Percentiles rank a stretch among this genome's conserved stretches.
Evolutionary conservation across 37 sponge, comb jelly and placozoan species (phyloP).

Genomic region (Tethya wilhelma): DNA sequence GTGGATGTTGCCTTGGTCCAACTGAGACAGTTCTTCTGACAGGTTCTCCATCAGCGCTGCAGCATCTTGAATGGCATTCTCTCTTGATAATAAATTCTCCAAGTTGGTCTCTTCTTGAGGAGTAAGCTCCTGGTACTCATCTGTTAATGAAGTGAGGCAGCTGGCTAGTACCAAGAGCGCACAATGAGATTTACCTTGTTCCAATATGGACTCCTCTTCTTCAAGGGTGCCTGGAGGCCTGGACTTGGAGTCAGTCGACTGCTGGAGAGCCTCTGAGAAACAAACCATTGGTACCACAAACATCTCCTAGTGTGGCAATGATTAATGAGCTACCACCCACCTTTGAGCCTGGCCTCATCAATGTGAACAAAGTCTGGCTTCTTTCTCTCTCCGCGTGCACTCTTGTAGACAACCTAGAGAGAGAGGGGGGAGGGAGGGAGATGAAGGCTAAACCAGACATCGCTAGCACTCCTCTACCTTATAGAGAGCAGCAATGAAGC

Average conservation of each 20-base stretch:
- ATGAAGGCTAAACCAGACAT: background rate
- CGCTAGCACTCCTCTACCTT: slow-evolving; percentile 30
- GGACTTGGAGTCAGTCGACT: background rate
- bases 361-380: slow-evolving; percentile 68
- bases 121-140: slow-evolving; percentile 90
- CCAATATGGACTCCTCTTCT: slow-evolving; percentile 19
- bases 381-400: slow-evolving; percentile 52
- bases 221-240: background rate
- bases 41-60: slow-evolving; percentile 85
- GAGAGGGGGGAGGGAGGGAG: background rate
- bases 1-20: slow-evolving; percentile 84
- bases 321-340: no score
- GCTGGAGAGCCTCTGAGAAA: background rate
- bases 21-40: slow-evolving; percentile 76
- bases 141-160: slow-evolving; percentile 21
- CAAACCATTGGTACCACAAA: no score
- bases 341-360: slow-evolving; percentile 47
- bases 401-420: slow-evolving; percentile 14
- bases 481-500: slow-evolving; percentile 70
- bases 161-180: background rate
- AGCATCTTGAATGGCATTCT: slow-evolving; percentile 80
- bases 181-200: slow-evolving; percentile 23
- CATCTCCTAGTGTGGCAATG: no score
- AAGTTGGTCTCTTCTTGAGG: slow-evolving; percentile 87
- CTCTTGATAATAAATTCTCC: slow-evolving; percentile 56